Evolutionary conservation across 2,888 invertebrate species (phyloP).

Genomic region (Apoda limacodes): DNA sequence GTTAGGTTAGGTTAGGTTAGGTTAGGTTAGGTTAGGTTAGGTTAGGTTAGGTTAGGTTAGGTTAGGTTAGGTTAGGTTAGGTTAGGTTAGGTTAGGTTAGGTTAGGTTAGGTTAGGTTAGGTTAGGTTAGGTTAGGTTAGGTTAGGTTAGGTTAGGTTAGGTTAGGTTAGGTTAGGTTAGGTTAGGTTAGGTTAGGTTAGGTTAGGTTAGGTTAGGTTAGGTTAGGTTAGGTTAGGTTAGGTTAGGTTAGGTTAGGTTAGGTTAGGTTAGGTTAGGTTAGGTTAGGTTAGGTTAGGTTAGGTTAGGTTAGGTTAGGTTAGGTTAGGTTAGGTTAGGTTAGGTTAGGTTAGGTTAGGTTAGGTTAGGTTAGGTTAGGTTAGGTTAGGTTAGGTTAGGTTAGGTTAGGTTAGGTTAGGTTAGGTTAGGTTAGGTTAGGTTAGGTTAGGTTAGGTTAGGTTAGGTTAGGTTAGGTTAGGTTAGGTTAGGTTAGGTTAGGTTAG

Average conservation of each 20-base stretch:
- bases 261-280: constrained; percentile 2
- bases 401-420: constrained; percentile 2
- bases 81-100: constrained; percentile 2
- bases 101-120: constrained; percentile 2
- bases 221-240: constrained; percentile 2
- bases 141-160: constrained; percentile 2
- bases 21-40: constrained; percentile 2
- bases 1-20: constrained; percentile 2
- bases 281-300: constrained; percentile 2
- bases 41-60: constrained; percentile 2
- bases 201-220: constrained; percentile 2
- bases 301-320: constrained; percentile 2
- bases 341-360: constrained; percentile 2
- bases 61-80: constrained; percentile 2
- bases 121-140: constrained; percentile 2
- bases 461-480: constrained; percentile 2
- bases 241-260: constrained; percentile 2
- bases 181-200: constrained; percentile 2
- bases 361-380: constrained; percentile 2
- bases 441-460: constrained; percentile 2
- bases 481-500: too few relatives aligned
- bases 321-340: constrained; percentile 2
- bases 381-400: constrained; percentile 2
- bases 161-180: constrained; percentile 2
- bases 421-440: constrained; percentile 2